A percentile compares a stretch with the other conserved stretches of the same genome.
These are phyloP conservation scores for Amniataba percoides DNA, from an alignment of 2,797 vertebrate species.

Conservation along the genomic window DNA sequence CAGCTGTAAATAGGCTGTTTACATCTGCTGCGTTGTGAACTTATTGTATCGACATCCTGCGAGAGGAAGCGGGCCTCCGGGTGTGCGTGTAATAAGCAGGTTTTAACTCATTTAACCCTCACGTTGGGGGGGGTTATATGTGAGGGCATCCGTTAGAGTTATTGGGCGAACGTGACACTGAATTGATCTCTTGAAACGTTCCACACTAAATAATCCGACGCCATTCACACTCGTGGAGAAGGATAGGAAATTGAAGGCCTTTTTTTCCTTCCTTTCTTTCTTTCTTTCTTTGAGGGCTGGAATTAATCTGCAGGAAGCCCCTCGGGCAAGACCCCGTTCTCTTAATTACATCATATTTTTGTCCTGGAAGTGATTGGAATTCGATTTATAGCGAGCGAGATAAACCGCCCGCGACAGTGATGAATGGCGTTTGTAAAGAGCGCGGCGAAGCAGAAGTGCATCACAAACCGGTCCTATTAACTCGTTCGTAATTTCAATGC, in stretches of 20 bases:
- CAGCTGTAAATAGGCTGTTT: constrained; percentile 47
- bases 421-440: constrained; percentile 65
- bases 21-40: constrained; percentile 45
- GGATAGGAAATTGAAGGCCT: constrained; percentile 21
- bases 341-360: constrained; percentile 68
- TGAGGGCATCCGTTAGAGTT: constrained; percentile 41
- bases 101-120: constrained; percentile 63
- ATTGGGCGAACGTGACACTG: constrained; percentile 15
- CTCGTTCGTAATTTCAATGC: constrained; percentile 43
- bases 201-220: constrained; percentile 33
- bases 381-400: constrained; percentile 60
- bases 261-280: constrained; percentile 10
- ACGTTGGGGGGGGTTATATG: constrained; percentile 23
- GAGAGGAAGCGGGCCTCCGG: constrained; percentile 44
- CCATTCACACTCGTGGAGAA: background rate
- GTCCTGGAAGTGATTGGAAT: constrained; percentile 62
- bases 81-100: constrained; percentile 39
- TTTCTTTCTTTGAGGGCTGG: constrained; percentile 5
- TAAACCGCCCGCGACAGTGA: constrained; percentile 67
- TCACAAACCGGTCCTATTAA: constrained; percentile 65
- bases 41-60: constrained; percentile 59
- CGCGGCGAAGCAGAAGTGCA: constrained; percentile 32
- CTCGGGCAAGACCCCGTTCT: constrained; percentile 27
- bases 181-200: constrained; percentile 56
- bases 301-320: constrained; percentile 33